Base-by-base conservation (phyloP, 2,113 vertebrate species). In the Indri indri region DNA sequence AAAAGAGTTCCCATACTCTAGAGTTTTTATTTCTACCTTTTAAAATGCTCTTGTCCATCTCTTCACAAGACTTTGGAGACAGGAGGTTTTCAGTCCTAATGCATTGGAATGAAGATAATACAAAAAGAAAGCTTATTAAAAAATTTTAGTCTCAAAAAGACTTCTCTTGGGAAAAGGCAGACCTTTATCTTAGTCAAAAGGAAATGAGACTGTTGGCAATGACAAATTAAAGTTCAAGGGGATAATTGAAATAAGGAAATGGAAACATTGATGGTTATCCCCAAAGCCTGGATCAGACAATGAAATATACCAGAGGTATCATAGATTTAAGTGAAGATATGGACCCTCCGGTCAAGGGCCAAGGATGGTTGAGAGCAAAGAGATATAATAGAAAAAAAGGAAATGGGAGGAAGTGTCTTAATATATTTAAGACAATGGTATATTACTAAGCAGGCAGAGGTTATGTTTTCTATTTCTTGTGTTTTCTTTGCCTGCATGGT, bases 251-350 rank as follows among this genome's bases (percentile, higher is more conserved):
- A 52, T 80, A 89, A 95, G 77, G 66, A 95, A 70, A 81, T 76
- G 25, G 63, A 71, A 73, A 76, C 34, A 14, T 90, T 76, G 40
- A 1, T 34, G 79, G 92, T 96, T 91, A 84, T 96, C 52, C 70
- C 17, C 65, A 94, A 90, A 92, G 85, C 79, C 80, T 87, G 80
- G 30, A 81, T 95, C 74, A 95, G 95, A 97, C 74, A 95, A 71
- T 57, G 45, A 82, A 96, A 93, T 90, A 79, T 76, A n/a, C 42
- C 7, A 9, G 37, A 73, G 3, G 37, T 66, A 59, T 54, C 17
- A 5, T 1, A 61, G 79, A 70, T 57, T 17, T 45, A 7, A 90
- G 20, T 59, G 85, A 83, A 47, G 76, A 74, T 66, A 16, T 37
- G 8, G 0, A 5, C 5, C 27, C 47, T 93, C 5, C 45, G 61